Evolutionary conservation across 2,797 vertebrate species (phyloP).

Genomic region (Xiphorhynchus erythropygius): DNA sequence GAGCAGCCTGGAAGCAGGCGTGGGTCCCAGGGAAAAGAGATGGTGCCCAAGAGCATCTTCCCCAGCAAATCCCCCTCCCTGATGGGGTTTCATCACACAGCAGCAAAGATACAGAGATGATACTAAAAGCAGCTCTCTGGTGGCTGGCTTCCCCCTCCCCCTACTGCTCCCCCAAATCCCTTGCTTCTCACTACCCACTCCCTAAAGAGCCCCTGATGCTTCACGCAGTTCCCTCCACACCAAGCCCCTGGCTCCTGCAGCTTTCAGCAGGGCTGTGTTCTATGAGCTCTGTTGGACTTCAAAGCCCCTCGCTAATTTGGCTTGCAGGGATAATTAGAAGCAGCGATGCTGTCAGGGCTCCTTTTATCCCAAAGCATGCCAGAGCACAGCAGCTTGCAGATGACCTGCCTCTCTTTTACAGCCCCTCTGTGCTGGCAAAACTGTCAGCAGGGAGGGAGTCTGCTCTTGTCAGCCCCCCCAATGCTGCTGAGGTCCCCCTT

Average conservation of each 20-base stretch:
- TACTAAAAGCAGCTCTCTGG: background rate
- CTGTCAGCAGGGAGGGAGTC: background rate
- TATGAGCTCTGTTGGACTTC: conserved; percentile 18
- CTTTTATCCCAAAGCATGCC: background rate
- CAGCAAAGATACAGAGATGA: background rate
- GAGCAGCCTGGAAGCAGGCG: background rate
- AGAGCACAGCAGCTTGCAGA: background rate
- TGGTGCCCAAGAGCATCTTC: background rate
- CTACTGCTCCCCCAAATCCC: background rate
- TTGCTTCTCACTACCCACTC: background rate
- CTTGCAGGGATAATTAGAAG: conserved; percentile 42
- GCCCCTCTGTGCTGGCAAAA: background rate
- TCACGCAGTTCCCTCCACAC: background rate
- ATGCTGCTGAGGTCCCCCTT: accelerated
- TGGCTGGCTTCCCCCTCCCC: background rate
- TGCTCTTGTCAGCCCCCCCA: background rate
- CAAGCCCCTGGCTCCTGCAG: background rate
- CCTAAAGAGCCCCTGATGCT: background rate
- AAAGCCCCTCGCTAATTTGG: background rate
- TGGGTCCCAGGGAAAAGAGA: background rate
- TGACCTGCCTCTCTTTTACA: conserved; percentile 13
- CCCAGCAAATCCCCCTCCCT: accelerated
- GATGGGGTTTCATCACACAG: background rate
- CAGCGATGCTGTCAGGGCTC: background rate
- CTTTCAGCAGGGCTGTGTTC: conserved; percentile 3